A percentile compares a stretch with the other conserved stretches of the same genome.
These are phyloP conservation scores for Syngnathus scovelli DNA, from an alignment of 2,113 vertebrate species.

Conservation along the genomic window DNA sequence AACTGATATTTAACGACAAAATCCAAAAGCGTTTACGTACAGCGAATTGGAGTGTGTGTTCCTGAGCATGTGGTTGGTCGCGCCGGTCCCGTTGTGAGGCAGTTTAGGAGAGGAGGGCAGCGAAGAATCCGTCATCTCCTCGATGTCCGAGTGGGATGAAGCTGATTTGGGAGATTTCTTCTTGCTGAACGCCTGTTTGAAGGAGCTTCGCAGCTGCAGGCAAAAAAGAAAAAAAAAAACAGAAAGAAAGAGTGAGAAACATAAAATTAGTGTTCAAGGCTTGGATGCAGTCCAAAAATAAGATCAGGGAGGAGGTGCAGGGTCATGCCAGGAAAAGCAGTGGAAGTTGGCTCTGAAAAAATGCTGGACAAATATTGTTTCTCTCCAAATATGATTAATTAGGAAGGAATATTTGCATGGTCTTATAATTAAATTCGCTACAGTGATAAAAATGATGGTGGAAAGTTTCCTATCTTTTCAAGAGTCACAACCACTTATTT, in stretches of 20 bases:
- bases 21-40: conserved; percentile 66
- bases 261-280: conserved; percentile 1
- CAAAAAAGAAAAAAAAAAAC: conserved; percentile 10
- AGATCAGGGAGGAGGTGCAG: conserved; percentile 13
- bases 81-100: conserved; percentile 77
- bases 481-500: no score
- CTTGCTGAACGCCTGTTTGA: conserved; percentile 98
- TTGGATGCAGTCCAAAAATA: neutral
- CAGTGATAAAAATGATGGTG: conserved; percentile 3
- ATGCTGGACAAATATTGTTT: conserved; percentile 23
- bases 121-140: conserved; percentile 97
- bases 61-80: conserved; percentile 79
- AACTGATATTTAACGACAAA: neutral
- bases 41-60: conserved; percentile 88
- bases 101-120: conserved; percentile 92
- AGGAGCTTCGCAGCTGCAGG: conserved; percentile 91
- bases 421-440: neutral
- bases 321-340: conserved; percentile 14
- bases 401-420: neutral
- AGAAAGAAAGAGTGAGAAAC: neutral
- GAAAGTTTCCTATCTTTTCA: neutral
- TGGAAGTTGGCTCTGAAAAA: conserved; percentile 30
- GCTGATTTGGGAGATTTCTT: conserved; percentile 98
- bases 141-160: conserved; percentile 96
- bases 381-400: conserved; percentile 11